phyloP scores from a whole-genome alignment of 2,888 invertebrate genomes.

The Sarcophaga caerulescens region DNA sequence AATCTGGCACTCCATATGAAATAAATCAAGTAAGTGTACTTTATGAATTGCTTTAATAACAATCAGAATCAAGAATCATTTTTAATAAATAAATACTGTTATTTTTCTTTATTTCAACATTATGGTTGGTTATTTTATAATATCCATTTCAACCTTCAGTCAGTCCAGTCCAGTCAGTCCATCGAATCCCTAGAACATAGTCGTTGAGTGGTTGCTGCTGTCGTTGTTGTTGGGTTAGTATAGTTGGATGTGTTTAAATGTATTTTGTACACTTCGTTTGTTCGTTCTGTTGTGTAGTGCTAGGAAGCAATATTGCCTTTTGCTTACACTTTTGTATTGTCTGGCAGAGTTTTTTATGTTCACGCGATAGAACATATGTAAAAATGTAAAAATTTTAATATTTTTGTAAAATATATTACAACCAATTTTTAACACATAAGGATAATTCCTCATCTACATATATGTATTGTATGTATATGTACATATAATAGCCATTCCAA shows the following conservation, averaged over 20 bases:
- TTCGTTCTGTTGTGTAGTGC: constrained; percentile 17
- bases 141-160: not conserved
- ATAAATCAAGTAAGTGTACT: not conserved
- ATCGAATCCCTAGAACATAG: not conserved
- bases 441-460: too few relatives aligned
- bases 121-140: not conserved
- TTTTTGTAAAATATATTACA: too few relatives aligned
- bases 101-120: not conserved
- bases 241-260: constrained; percentile 1
- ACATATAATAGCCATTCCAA: too few relatives aligned
- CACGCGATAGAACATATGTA: too few relatives aligned
- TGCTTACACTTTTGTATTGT: not conserved
- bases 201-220: constrained; percentile 20
- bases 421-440: too few relatives aligned
- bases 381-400: too few relatives aligned
- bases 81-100: not conserved
- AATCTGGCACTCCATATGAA: not conserved
- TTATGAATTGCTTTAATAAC: not conserved
- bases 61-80: not conserved
- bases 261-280: not conserved
- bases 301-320: not conserved
- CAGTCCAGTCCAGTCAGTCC: not conserved
- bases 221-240: constrained; percentile 37
- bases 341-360: too few relatives aligned
- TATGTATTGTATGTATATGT: too few relatives aligned